Percentiles rank a stretch among this genome's conserved stretches.
Conservation (phyloP, 2,888 invertebrate species). For the Stenotaenia linearis region DNA sequence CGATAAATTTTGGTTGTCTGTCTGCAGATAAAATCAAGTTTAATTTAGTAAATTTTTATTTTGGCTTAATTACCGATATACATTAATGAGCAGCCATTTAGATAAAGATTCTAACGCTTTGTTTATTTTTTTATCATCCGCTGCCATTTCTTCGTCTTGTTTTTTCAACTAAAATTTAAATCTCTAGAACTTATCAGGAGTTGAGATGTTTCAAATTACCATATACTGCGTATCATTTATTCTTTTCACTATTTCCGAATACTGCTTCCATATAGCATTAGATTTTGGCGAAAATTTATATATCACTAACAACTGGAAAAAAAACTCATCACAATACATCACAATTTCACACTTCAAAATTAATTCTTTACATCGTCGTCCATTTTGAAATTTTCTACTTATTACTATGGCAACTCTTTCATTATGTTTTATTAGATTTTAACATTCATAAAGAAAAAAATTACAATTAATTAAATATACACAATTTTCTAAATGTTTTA, state of each 20-base stretch:
- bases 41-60: not conserved
- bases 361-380: too few relatives aligned
- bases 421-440: too few relatives aligned
- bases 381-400: too few relatives aligned
- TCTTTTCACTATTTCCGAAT: not conserved
- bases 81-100: not conserved
- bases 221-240: not conserved
- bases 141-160: not conserved
- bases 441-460: too few relatives aligned
- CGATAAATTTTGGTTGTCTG: not conserved
- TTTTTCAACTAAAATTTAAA: not conserved
- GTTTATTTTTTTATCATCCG: not conserved
- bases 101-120: not conserved
- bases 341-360: too few relatives aligned
- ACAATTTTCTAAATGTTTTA: too few relatives aligned
- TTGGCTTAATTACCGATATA: not conserved
- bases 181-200: not conserved
- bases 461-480: too few relatives aligned
- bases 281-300: not conserved
- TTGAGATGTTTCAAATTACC: not conserved
- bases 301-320: not conserved
- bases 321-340: too few relatives aligned
- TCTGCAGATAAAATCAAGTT: not conserved
- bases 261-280: not conserved
- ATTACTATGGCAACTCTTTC: too few relatives aligned